Base-by-base conservation (phyloP, 2,113 vertebrate genomes). In the Zapornia atra region DNA sequence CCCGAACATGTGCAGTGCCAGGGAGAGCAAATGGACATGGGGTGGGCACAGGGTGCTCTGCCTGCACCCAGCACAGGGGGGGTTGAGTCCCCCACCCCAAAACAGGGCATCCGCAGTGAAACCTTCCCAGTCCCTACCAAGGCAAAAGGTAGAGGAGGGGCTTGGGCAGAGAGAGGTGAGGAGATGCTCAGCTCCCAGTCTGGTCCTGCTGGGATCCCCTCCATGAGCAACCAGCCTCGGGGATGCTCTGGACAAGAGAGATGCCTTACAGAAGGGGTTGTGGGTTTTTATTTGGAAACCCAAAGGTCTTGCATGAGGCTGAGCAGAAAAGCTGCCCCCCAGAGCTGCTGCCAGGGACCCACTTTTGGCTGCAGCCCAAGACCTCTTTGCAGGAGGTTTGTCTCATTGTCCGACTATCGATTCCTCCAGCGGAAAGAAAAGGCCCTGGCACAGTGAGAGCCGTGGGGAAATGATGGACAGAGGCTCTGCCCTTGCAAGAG, bases 201-300 rank as follows among this genome's bases (percentile, higher is more conserved):
- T 29, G n/a, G 19, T 66, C 19, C 56, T 66, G 77, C 56, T 61
- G 72, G 81, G 59, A 78, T 9, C 46, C 31, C 50, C 69, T 13
- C 64, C 50, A 44, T 69, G 34, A 14, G 19, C 1, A 2, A 5
- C 21, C 24, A 40, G 51, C 11, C 14, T 84, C 3, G 2, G 48
- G 24, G 29, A 51, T 21, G 33, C 54, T 31, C 61, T 40, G 51
- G 25, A 31, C 31, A 61, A 33, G 68, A 29, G 0, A 0, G 6
- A 2, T 3, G 0, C 2, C 3, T 56, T 38, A 53, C 46, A 71
- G 24, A 18, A 61, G 12, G 12, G 11, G 1, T 26, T 53, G 24
- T 21, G 48, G 50, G 12, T 51, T 12, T 11, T 50, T 0, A n/a
- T 56, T 36, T 34, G 10, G 17, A 63, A 78, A 20, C 20, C 42